phyloP scores from a whole-genome alignment of 35 echinoderm and acorn worm species.

The Anneissia japonica region DNA sequence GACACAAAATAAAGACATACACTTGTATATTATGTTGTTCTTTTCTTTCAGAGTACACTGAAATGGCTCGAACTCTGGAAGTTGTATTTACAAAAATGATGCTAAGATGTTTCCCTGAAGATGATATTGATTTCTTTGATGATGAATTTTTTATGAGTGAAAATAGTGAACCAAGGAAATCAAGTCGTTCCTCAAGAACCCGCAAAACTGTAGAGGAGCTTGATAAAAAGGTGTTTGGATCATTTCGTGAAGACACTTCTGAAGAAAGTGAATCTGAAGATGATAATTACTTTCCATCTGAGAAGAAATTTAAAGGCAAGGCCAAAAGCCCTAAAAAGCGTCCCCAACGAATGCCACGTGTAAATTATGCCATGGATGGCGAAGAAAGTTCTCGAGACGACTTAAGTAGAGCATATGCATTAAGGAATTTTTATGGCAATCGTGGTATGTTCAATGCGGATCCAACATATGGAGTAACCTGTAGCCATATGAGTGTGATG shows the following conservation, averaged over 20 bases:
- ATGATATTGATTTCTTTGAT: neutral
- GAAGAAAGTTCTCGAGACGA: neutral
- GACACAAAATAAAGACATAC: neutral
- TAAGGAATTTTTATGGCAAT: neutral
- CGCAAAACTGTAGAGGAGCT: neutral
- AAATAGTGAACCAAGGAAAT: neutral
- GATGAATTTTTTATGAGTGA: neutral
- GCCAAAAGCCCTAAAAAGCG: neutral
- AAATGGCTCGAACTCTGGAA: conserved; percentile 48
- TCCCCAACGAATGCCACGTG: neutral
- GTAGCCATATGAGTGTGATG: neutral
- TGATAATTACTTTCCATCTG: neutral
- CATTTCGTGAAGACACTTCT: neutral
- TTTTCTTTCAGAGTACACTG: conserved; percentile 41
- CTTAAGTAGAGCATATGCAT: neutral
- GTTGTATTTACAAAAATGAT: conserved; percentile 24
- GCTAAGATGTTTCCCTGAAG: neutral
- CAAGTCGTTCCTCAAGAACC: neutral
- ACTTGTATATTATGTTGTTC: neutral
- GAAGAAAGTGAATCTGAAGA: neutral
- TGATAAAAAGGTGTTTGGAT: neutral
- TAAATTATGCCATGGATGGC: neutral
- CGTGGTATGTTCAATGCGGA: neutral
- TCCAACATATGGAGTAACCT: neutral
- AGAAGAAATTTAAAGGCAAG: neutral